Evolutionary conservation across 2,888 invertebrate species (phyloP).

Genomic region (Microchrysa polita): DNA sequence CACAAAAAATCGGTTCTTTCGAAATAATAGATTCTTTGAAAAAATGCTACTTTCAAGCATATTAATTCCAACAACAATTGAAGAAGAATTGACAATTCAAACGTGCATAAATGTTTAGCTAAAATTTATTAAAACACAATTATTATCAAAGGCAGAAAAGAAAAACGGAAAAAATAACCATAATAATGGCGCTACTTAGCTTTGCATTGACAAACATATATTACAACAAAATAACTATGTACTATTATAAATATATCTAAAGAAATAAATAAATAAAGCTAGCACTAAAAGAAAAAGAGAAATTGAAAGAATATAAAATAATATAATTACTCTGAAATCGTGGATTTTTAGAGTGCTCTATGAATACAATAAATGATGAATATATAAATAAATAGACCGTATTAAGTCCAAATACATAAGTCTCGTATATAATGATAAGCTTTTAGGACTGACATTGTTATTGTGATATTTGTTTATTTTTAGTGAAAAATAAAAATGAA

Average conservation of each 20-base stretch:
- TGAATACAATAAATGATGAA: too few relatives aligned
- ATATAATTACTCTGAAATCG: neutral
- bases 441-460: conserved; percentile 9
- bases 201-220: conserved; percentile 3
- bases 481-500: conserved; percentile 6
- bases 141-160: too few relatives aligned
- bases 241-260: neutral
- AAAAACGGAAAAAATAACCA: neutral
- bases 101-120: conserved; percentile 1
- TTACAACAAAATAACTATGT: too few relatives aligned
- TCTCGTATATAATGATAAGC: neutral
- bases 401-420: conserved; percentile 3
- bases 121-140: conserved; percentile 1
- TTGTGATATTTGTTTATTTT: conserved; percentile 11
- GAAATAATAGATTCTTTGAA: too few relatives aligned
- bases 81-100: neutral
- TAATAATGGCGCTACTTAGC: conserved; percentile 4
- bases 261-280: neutral
- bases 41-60: too few relatives aligned
- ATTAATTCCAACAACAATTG: neutral
- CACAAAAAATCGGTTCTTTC: too few relatives aligned
- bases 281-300: neutral
- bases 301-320: too few relatives aligned
- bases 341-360: conserved; percentile 11
- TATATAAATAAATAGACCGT: too few relatives aligned